Evolutionary conservation across 2,797 vertebrate species (phyloP).

Genomic region (Micromesistius poutassou): DNA sequence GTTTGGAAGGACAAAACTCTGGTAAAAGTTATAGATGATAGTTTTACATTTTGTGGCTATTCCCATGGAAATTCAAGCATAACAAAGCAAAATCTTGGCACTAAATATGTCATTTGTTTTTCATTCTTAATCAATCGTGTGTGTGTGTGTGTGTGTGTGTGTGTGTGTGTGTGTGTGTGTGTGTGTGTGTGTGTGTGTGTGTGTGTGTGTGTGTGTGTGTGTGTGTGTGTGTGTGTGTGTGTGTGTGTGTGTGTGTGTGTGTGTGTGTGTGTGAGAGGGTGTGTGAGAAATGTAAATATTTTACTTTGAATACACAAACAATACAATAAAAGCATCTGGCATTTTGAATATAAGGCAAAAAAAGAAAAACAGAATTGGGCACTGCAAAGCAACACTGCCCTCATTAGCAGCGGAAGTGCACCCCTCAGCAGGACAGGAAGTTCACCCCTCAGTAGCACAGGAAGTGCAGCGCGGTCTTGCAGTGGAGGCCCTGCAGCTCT

Average conservation of each 20-base stretch:
- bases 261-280: background rate
- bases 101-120: too few relatives aligned
- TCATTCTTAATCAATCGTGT: too few relatives aligned
- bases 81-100: background rate
- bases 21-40: too few relatives aligned
- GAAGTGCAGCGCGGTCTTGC: background rate
- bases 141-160: too few relatives aligned
- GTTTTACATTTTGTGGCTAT: background rate
- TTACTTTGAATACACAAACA: background rate
- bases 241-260: too few relatives aligned
- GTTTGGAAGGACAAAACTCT: too few relatives aligned
- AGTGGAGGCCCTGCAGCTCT: background rate
- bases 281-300: background rate
- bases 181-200: too few relatives aligned
- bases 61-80: background rate
- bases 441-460: background rate
- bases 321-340: background rate
- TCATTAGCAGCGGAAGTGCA: background rate
- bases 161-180: too few relatives aligned
- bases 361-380: background rate
- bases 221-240: too few relatives aligned
- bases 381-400: background rate
- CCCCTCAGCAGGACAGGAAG: background rate
- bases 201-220: too few relatives aligned
- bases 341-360: background rate